A percentile compares a stretch with the other conserved stretches of the same genome.
These are phyloP conservation scores for Dione juno DNA, from an alignment of 2,888 invertebrate species.

Conservation along the genomic window DNA sequence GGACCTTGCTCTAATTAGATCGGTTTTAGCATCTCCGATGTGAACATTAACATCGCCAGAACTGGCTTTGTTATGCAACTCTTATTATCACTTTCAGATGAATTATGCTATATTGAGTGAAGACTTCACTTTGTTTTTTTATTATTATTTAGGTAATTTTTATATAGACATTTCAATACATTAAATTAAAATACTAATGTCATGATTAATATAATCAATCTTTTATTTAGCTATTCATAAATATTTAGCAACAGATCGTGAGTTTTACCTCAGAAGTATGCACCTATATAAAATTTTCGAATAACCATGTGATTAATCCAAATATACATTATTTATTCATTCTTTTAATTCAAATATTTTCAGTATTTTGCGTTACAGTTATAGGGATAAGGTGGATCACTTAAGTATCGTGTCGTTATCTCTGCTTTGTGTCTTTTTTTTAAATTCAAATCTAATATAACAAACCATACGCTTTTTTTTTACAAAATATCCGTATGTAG, in stretches of 20 bases:
- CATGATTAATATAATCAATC: not conserved
- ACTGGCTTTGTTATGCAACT: conserved; percentile 58
- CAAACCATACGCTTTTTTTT: too few species aligned
- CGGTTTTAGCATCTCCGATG: conserved; percentile 67
- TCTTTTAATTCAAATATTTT: not conserved
- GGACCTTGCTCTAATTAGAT: conserved; percentile 75
- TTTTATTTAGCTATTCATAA: too few species aligned
- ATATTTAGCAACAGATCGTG: not conserved
- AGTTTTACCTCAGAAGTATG: too few species aligned
- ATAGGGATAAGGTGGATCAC: too few species aligned
- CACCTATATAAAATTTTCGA: not conserved
- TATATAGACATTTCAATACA: not conserved
- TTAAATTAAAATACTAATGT: not conserved
- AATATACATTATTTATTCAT: not conserved
- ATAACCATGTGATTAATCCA: not conserved
- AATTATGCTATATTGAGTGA: not conserved
- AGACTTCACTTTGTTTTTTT: not conserved
- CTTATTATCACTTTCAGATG: conserved; percentile 49
- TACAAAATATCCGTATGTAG: too few species aligned
- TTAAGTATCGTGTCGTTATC: too few species aligned
- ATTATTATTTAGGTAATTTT: not conserved
- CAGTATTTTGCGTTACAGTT: too few species aligned
- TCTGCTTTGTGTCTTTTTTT: too few species aligned
- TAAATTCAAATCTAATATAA: too few species aligned
- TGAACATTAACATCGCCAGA: conserved; percentile 47